Percentiles rank a stretch among this genome's conserved stretches.
Evolutionary conservation across 2,888 invertebrate genomes (phyloP).

Genomic region (Euplexia lucipara): DNA sequence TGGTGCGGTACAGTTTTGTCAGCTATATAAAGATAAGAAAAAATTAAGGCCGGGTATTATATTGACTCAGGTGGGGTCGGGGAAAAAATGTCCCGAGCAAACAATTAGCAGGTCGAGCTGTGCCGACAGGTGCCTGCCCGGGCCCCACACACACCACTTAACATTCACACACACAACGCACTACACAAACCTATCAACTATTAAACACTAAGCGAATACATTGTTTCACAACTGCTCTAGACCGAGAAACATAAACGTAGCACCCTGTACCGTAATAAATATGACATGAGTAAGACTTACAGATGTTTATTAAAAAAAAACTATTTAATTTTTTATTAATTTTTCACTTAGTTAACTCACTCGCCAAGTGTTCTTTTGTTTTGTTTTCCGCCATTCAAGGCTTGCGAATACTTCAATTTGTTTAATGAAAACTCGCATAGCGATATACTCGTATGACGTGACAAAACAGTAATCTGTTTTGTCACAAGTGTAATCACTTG

Average conservation of each 20-base stretch:
- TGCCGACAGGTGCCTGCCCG: slow-evolving; percentile 62
- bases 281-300: background rate
- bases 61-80: slow-evolving; percentile 54
- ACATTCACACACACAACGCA: slow-evolving; percentile 8
- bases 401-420: slow-evolving; percentile 34
- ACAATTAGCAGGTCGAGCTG: slow-evolving; percentile 59
- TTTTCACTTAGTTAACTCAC: too few species aligned
- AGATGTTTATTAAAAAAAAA: slow-evolving; percentile 1
- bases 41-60: slow-evolving; percentile 47
- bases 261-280: background rate
- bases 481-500: too few species aligned
- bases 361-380: too few species aligned
- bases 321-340: slow-evolving; percentile 2
- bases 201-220: slow-evolving; percentile 12
- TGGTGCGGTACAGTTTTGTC: slow-evolving; percentile 21
- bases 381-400: slow-evolving; percentile 27
- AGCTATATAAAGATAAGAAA: slow-evolving; percentile 52
- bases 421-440: slow-evolving; percentile 58
- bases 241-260: slow-evolving; percentile 9
- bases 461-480: too few species aligned
- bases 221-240: slow-evolving; percentile 14
- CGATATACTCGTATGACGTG: slow-evolving; percentile 59
- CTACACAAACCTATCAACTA: slow-evolving; percentile 28
- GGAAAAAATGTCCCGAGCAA: slow-evolving; percentile 58
- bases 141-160: slow-evolving; percentile 43